A percentile compares a stretch with the other conserved stretches of the same genome.
These are phyloP conservation scores for Liodrosophila aerea DNA, from an alignment of 2,888 invertebrate genomes.

Conservation along the genomic window DNA sequence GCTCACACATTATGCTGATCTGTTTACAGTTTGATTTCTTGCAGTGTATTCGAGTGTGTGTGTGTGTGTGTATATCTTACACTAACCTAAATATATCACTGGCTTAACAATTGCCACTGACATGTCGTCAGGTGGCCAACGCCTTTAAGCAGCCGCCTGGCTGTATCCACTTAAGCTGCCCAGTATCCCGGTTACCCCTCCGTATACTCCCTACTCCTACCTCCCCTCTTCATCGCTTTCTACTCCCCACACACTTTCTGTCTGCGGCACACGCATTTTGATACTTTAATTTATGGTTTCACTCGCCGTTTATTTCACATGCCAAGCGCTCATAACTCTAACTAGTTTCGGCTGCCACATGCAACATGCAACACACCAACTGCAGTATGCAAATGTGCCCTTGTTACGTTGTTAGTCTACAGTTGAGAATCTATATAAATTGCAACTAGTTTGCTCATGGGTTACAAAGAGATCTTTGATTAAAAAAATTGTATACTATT, in stretches of 20 bases:
- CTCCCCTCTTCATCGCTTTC: not conserved
- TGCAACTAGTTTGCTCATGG: too few relatives aligned
- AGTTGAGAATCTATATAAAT: too few relatives aligned
- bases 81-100: conserved; percentile 62
- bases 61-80: conserved; percentile 1
- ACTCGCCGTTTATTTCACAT: conserved; percentile 64
- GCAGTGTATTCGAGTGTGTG: not conserved
- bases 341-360: conserved; percentile 57
- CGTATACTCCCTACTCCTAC: not conserved
- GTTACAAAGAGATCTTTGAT: too few relatives aligned
- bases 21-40: too few relatives aligned
- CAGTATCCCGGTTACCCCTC: not conserved
- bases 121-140: conserved; percentile 71
- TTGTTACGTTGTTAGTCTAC: conserved; percentile 26
- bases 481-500: too few relatives aligned
- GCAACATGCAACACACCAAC: conserved; percentile 37
- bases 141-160: conserved; percentile 38
- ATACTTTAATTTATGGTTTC: conserved; percentile 76
- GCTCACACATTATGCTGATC: too few relatives aligned
- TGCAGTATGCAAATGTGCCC: conserved; percentile 24
- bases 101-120: conserved; percentile 72
- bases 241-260: not conserved
- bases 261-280: conserved; percentile 60
- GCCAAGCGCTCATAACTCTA: conserved; percentile 67
- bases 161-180: not conserved